Evolutionary conservation across 1,140 invertebrate genomes (phyloP).

Genomic region (Pogonomyrmex barbatus): DNA sequence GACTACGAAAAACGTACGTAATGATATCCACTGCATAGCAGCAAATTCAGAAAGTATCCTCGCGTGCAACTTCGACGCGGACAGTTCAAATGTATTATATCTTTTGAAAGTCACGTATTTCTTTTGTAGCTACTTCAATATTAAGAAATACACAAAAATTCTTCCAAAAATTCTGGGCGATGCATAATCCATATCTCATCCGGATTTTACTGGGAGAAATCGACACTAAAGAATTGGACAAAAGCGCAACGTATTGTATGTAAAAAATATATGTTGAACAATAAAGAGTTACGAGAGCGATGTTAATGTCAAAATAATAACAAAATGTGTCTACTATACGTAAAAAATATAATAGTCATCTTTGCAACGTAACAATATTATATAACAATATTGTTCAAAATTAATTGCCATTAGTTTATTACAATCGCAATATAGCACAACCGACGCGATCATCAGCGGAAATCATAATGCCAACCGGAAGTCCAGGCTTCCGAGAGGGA

Average conservation of each 20-base stretch:
- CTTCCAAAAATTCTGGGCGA: neutral
- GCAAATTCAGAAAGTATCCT: neutral
- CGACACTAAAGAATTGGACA: neutral
- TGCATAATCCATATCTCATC: neutral
- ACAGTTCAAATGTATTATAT: neutral
- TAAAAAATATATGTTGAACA: neutral
- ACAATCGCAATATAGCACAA: neutral
- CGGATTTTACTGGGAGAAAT: neutral
- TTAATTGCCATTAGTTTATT: neutral
- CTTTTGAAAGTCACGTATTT: neutral
- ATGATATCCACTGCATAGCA: neutral
- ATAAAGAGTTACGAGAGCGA: neutral
- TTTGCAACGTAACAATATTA: neutral
- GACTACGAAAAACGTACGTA: neutral
- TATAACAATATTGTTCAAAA: neutral
- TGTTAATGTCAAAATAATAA: neutral
- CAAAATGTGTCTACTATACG: neutral
- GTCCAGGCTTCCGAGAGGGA: neutral
- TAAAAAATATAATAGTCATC: neutral
- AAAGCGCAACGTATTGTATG: neutral
- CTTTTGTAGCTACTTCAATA: neutral
- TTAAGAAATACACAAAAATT: neutral
- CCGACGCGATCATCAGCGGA: neutral
- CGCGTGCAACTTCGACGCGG: neutral
- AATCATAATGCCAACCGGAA: neutral